Evolutionary conservation across 2,888 invertebrate species (phyloP), one percentile per base, ranked within the genome.

Genomic region (Hydraecia micacea): DNA sequence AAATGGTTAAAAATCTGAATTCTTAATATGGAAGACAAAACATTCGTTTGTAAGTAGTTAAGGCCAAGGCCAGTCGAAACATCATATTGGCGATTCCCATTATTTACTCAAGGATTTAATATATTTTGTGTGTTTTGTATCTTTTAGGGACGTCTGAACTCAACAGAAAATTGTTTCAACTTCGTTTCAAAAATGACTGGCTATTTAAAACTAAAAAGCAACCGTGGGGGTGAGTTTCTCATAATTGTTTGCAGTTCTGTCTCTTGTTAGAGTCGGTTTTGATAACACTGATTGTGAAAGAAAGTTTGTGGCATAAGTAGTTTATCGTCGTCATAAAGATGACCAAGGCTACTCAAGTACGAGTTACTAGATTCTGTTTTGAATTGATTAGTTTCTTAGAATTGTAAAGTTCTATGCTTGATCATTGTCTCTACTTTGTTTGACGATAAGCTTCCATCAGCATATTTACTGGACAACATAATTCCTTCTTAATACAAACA

Each of bases 191-290:
- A 87, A 93, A 97, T 89, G 95, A 96, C 72, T 93, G 93, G 93
- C 90, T 97, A 49, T 97, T 97, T 88, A 96, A 94, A 87, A 95
- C 93, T 82, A 96, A 93, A 87, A 96, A 96, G 82, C 96, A 96
- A 82, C 95, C 97, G 15, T 97, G 97, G 97, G 90, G 91, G 97
- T 97, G 87, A 94, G 95, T 89, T 62, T 71, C 28, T 1, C 42
- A 55, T 42, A 15, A 32, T 28, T 69, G 28, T 42, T 81, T 65
- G 2, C 13, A 52, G 9, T 36, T 58, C 60, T 82, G 8, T 28
- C 46, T 52, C n/a, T 76, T 55, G 52, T 2, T 70, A 49, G 28
- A 78, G 52, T 62, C n/a, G 13, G 25, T 25, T 69, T 58, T 66
- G 15, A 15, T 69, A 39, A 8, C 52, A 65, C 28, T 9, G 42